phyloP scores from a whole-genome alignment of 2,888 invertebrate species.

The Cotesia congregata region DNA sequence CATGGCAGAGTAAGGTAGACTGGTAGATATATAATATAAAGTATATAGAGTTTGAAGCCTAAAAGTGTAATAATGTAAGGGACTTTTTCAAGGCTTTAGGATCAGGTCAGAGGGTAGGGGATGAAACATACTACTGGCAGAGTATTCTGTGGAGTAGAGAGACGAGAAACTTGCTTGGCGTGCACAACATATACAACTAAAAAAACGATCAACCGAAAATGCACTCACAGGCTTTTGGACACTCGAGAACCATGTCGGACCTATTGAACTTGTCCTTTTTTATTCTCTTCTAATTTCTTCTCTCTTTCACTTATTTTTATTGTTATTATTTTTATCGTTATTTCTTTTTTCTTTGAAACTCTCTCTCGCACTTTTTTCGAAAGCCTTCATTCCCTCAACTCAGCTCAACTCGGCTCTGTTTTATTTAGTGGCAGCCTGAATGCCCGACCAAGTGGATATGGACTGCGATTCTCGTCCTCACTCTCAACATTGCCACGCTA shows the following conservation, averaged over 20 bases:
- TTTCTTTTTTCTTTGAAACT: slow-evolving; percentile 4
- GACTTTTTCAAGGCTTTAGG: slow-evolving; percentile 1
- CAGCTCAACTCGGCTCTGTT: slow-evolving; percentile 22
- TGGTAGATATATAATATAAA: neutral
- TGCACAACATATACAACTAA: slow-evolving; percentile 4
- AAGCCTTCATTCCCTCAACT: slow-evolving; percentile 14
- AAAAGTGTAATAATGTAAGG: neutral
- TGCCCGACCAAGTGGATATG: slow-evolving; percentile 33
- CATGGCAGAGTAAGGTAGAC: neutral
- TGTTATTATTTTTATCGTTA: slow-evolving; percentile 3
- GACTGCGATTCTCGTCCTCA: slow-evolving; percentile 21
- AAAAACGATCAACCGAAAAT: slow-evolving; percentile 39
- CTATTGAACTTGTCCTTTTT: slow-evolving; percentile 42
- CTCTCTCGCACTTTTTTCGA: slow-evolving; percentile 26
- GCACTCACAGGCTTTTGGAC: slow-evolving; percentile 38
- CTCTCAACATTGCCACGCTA: slow-evolving; percentile 24
- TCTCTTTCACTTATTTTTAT: slow-evolving; percentile 24
- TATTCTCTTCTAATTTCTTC: slow-evolving; percentile 31
- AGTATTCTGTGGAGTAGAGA: slow-evolving; percentile 14
- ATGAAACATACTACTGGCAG: neutral
- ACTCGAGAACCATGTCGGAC: slow-evolving; percentile 42
- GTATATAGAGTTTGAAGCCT: neutral
- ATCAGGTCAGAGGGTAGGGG: neutral
- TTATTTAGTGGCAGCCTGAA: slow-evolving; percentile 35
- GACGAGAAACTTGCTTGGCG: slow-evolving; percentile 7